Evolutionary conservation across 2,113 vertebrate species (phyloP).

Genomic region (Peromyscus leucopus): DNA sequence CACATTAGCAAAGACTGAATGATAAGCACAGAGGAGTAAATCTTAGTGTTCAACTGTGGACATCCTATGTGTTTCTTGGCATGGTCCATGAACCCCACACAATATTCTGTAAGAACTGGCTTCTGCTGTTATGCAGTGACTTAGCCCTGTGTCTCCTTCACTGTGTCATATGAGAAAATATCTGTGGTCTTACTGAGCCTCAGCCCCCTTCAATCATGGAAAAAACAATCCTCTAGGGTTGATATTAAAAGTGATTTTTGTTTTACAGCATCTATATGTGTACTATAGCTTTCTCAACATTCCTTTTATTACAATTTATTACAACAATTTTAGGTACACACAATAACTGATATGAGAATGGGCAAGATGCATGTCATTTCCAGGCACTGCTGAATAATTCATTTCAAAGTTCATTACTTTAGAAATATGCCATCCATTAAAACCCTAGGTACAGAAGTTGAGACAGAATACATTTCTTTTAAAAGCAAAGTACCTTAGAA

Average conservation of each 20-base stretch:
- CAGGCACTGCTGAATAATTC: conserved; percentile 49
- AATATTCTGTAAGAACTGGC: not conserved
- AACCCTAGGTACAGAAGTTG: not conserved
- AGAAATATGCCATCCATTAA: not conserved
- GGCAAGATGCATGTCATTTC: not conserved
- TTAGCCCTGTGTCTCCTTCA: not conserved
- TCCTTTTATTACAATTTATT: not conserved
- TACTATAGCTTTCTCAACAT: not conserved
- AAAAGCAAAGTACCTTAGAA: conserved; percentile 4
- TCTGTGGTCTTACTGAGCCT: not conserved
- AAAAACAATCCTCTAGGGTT: not conserved
- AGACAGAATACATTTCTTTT: not conserved
- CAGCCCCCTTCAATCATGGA: not conserved
- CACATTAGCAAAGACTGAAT: not conserved
- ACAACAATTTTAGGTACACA: not conserved
- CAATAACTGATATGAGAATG: conserved; percentile 16
- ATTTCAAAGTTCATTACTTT: conserved; percentile 49
- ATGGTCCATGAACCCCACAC: not conserved
- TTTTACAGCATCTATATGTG: not conserved
- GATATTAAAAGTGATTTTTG: not conserved
- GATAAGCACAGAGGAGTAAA: not conserved
- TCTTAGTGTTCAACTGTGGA: not conserved
- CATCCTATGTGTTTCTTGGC: not conserved
- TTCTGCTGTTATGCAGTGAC: not conserved
- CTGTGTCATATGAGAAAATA: not conserved